These are phyloP conservation scores for Indicator maculatus DNA, from an alignment of 2,113 vertebrate species.

Conservation along the genomic window DNA sequence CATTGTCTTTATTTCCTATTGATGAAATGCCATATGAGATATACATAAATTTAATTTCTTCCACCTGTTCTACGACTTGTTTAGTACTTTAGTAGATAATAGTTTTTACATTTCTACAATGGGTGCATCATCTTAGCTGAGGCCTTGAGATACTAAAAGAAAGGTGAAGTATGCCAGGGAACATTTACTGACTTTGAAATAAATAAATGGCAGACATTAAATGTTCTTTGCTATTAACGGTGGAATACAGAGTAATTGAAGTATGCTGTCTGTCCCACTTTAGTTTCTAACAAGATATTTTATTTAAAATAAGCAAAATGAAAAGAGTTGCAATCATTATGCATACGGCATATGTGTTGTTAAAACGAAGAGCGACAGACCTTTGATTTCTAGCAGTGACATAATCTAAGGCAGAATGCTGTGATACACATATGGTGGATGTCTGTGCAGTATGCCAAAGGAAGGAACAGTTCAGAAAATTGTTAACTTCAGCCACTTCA, in stretches of 20 bases:
- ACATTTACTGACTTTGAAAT: neutral
- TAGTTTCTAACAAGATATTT: neutral
- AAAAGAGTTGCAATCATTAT: neutral
- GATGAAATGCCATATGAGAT: neutral
- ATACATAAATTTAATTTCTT: neutral
- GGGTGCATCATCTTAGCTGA: neutral
- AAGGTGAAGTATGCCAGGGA: neutral
- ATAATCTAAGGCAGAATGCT: neutral
- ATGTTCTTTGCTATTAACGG: neutral
- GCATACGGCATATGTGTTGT: neutral
- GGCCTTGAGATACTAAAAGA: neutral
- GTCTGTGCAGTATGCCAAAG: neutral
- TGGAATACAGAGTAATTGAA: neutral
- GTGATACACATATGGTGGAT: slow-evolving; percentile 27
- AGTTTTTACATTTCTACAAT: neutral
- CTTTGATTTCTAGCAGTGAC: slow-evolving; percentile 37
- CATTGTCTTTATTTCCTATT: neutral
- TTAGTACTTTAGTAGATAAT: neutral
- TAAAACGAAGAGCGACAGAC: slow-evolving; percentile 39
- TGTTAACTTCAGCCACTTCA: slow-evolving; percentile 12
- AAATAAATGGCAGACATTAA: neutral
- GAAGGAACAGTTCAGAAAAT: slow-evolving; percentile 31
- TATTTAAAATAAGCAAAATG: neutral
- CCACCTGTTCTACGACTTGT: neutral
- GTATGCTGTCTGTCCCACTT: neutral